These are phyloP conservation scores for Drosophila tristis DNA, from an alignment of 1,140 invertebrate species.

Conservation along the genomic window DNA sequence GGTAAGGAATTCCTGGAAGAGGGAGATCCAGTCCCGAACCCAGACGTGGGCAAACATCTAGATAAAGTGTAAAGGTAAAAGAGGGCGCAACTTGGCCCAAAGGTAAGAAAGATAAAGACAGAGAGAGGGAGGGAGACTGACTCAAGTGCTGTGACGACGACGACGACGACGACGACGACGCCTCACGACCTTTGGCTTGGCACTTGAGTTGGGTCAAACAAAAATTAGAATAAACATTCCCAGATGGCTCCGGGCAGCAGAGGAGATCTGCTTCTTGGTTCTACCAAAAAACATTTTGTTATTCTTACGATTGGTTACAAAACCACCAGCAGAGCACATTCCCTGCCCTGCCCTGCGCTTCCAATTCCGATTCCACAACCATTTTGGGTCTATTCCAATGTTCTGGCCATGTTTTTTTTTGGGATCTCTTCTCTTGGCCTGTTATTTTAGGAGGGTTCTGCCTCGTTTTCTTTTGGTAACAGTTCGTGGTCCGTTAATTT, in stretches of 20 bases:
- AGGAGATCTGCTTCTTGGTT: conserved; percentile 30
- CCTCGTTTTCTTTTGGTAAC: conserved; percentile 68
- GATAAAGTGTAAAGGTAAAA: conserved; percentile 50
- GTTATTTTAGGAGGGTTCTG: conserved; percentile 77
- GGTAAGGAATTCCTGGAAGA: conserved; percentile 64
- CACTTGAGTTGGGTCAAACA: conserved; percentile 77
- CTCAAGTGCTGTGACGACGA: conserved; percentile 74
- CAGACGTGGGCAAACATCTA: conserved; percentile 69
- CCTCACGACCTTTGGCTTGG: conserved; percentile 63
- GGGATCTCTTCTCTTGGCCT: conserved; percentile 41
- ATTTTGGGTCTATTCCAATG: conserved; percentile 52
- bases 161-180: conserved; percentile 24
- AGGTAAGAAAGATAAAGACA: conserved; percentile 8
- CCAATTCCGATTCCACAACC: conserved; percentile 49
- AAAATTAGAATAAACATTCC: conserved; percentile 81
- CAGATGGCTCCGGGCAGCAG: conserved; percentile 51
- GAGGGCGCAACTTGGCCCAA: conserved; percentile 63
- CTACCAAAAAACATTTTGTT: conserved; percentile 49
- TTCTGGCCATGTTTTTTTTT: conserved; percentile 77
- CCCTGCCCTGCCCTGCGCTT: conserved; percentile 6
- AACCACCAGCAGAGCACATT: conserved; percentile 30
- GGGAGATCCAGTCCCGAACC: conserved; percentile 35
- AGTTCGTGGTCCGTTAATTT: conserved; percentile 61
- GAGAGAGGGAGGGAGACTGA: conserved; percentile 13
- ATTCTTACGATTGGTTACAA: conserved; percentile 83